Evolutionary conservation across 2,888 invertebrate genomes (phyloP).

Genomic region (Cheilosia variabilis): DNA sequence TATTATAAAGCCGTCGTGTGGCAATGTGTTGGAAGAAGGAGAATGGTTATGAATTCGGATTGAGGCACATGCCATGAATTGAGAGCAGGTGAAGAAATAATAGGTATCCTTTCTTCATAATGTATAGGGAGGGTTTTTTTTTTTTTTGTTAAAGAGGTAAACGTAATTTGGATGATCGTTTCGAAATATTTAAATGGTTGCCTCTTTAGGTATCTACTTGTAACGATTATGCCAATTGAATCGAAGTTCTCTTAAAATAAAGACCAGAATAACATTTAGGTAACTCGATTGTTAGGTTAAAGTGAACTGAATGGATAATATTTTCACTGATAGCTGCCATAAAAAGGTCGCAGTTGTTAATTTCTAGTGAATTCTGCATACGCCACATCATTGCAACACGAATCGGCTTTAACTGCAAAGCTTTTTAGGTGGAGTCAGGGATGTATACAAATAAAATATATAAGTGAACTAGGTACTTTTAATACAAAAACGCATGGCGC

Average conservation of each 20-base stretch:
- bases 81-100: conserved; percentile 68
- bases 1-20: conserved; percentile 1
- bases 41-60: conserved; percentile 59
- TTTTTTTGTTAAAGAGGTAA: neutral
- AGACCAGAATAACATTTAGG: no score
- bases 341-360: no score
- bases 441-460: no score
- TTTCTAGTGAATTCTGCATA: no score
- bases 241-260: neutral
- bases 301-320: no score
- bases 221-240: neutral
- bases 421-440: no score
- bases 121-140: conserved; percentile 10
- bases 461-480: no score
- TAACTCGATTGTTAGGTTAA: no score
- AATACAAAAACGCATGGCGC: no score
- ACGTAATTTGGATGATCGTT: neutral
- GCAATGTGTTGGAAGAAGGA: conserved; percentile 22
- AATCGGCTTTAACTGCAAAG: no score
- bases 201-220: neutral
- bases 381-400: no score
- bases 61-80: conserved; percentile 70
- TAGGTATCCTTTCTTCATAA: conserved; percentile 36
- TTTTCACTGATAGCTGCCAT: no score
- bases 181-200: neutral